Base-by-base conservation (phyloP, 2,888 invertebrate genomes). In the Stenichneumon culpator region DNA sequence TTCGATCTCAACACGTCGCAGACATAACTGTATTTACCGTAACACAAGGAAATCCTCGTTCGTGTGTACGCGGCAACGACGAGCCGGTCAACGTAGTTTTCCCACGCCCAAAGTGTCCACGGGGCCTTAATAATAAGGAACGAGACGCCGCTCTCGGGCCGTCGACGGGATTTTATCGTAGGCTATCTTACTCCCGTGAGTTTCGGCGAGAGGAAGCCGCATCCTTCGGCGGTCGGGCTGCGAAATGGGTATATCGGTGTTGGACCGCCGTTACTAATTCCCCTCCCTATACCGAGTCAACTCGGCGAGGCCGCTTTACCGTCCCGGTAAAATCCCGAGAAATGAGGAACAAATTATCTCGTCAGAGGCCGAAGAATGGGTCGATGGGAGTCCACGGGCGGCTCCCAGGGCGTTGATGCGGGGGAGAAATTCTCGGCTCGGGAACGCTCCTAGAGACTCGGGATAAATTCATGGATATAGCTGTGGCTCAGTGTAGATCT, bases 281-380 rank as follows among this genome's bases (percentile, higher is more conserved):
- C 39, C 82, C 50, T 81, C 63, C 70, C 70, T 54, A 11, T 11
- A 11, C 39, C 44, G 44, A 14, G 14, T 50, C 36, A 52, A 54
- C 36, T 70, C 67, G 3, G 11, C 11, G 57, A 14, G 80, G 5
- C 60, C n/a, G 82, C 69, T 86, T 75, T 84, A 73, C 47, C 78
- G 79, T 79, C 78, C 70, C 67, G 65, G 73, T 87, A 89, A 92
- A 93, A 93, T 93, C 92, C 92, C 92, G 91, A 90, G 92, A 93
- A 93, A 93, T 92, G 90, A 93, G 92, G 91, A 93, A 93, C 93
- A 93, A 93, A 93, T 93, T 93, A 93, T 93, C 93, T 93, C 93
- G 91, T 93, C 93, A 93, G 91, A 93, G 91, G 89, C 89, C 87
- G 89, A 91, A 78, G 83, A 87, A 86, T 84, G 84, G 65, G 83